These are phyloP conservation scores for Drosophila busckii DNA, from an alignment of 1,140 invertebrate genomes.

Conservation along the genomic window DNA sequence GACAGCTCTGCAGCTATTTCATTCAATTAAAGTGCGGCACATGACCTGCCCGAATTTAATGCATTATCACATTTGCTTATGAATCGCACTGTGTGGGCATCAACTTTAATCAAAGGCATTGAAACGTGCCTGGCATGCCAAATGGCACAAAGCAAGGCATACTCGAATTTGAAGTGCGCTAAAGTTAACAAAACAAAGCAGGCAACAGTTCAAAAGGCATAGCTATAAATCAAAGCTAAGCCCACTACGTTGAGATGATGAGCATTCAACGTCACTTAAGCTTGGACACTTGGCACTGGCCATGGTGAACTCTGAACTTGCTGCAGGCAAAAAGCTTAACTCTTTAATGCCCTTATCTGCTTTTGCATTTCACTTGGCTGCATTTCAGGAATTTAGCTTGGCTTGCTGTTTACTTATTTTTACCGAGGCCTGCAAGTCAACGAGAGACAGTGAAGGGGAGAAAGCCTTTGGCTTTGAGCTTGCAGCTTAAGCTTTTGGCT, in stretches of 20 bases:
- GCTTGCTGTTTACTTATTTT: slow-evolving; percentile 23
- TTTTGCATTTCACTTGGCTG: slow-evolving; percentile 64
- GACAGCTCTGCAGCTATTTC: slow-evolving; percentile 51
- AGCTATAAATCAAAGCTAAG: slow-evolving; percentile 71
- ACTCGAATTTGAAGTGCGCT: slow-evolving; percentile 14
- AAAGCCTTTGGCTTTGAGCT: slow-evolving; percentile 7
- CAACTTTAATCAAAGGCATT: slow-evolving; percentile 69
- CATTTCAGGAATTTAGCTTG: slow-evolving; percentile 26
- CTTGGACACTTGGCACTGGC: slow-evolving; percentile 19
- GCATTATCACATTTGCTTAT: slow-evolving; percentile 60
- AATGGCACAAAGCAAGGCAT: slow-evolving; percentile 11
- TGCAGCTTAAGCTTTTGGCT: slow-evolving; percentile 3
- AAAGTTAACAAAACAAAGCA: slow-evolving; percentile 52
- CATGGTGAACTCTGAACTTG: slow-evolving; percentile 64
- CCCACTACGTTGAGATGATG: slow-evolving; percentile 58
- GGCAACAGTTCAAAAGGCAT: slow-evolving; percentile 46
- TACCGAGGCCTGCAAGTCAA: slow-evolving; percentile 26
- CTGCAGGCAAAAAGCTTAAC: slow-evolving; percentile 49
- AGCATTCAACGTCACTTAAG: slow-evolving; percentile 53
- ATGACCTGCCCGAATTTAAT: slow-evolving; percentile 47
- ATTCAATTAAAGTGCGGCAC: slow-evolving; percentile 59
- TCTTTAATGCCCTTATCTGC: slow-evolving; percentile 68
- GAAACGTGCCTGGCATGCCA: slow-evolving; percentile 58
- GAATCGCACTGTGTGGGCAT: slow-evolving; percentile 64
- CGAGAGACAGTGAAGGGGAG: no score